phyloP scores from a whole-genome alignment of 1,140 invertebrate species.

The Drosophila murphyi region DNA sequence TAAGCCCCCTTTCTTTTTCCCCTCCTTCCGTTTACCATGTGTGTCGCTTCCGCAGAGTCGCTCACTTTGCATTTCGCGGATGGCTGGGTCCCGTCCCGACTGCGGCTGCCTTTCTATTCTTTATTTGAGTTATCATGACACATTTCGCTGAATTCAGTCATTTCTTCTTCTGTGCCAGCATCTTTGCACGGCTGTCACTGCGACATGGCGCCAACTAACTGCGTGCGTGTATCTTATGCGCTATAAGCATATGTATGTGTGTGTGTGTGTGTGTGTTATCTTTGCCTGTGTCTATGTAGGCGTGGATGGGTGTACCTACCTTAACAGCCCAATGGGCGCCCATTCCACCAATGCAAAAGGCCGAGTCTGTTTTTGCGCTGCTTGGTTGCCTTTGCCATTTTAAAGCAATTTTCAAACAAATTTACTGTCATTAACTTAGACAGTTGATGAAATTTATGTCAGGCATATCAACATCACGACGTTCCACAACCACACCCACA shows the following conservation, averaged over 20 bases:
- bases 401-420: slow-evolving; percentile 83
- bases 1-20: slow-evolving; percentile 4
- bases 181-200: slow-evolving; percentile 76
- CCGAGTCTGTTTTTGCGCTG: slow-evolving; percentile 70
- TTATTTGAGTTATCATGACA: slow-evolving; percentile 83
- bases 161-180: slow-evolving; percentile 66
- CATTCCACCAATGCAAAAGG: slow-evolving; percentile 17
- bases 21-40: slow-evolving; percentile 47
- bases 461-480: slow-evolving; percentile 80
- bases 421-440: slow-evolving; percentile 83
- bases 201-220: slow-evolving; percentile 68
- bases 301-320: slow-evolving; percentile 47
- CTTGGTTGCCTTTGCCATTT: slow-evolving; percentile 79
- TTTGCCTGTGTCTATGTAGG: not conserved
- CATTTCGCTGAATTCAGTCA: slow-evolving; percentile 82
- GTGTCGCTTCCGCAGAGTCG: slow-evolving; percentile 59
- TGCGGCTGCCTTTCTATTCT: slow-evolving; percentile 66
- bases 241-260: slow-evolving; percentile 25
- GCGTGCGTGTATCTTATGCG: slow-evolving; percentile 15
- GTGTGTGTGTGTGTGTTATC: slow-evolving; percentile 5
- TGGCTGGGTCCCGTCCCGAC: slow-evolving; percentile 40
- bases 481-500: slow-evolving; percentile 23
- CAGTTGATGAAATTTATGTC: slow-evolving; percentile 83
- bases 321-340: slow-evolving; percentile 50
- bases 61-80: slow-evolving; percentile 78